Conservation (phyloP, 2,888 invertebrate genomes). For the Ecliptopera silaceata region DNA sequence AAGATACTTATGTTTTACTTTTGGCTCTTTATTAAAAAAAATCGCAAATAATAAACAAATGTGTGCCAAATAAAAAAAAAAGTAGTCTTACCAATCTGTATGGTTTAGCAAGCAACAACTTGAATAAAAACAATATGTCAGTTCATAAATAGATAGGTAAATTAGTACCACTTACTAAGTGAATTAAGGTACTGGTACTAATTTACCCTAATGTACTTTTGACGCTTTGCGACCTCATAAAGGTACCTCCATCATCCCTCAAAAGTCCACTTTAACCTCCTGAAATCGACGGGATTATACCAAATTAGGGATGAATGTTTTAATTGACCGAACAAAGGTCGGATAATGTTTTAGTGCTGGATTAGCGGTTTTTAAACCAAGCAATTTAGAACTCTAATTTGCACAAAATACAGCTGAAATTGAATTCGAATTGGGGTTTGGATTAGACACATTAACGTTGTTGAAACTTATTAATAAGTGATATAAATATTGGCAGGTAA, state of each 20-base stretch:
- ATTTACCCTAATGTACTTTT: not conserved
- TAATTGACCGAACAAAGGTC: constrained; percentile 39
- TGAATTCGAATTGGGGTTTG: not conserved
- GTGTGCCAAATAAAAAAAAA: too few species aligned
- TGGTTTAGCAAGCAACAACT: not conserved
- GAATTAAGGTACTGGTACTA: not conserved
- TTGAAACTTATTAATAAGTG: constrained; percentile 15
- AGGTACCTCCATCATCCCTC: constrained; percentile 35
- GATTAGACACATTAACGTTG: constrained; percentile 12
- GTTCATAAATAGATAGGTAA: not conserved
- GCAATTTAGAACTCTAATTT: constrained; percentile 1
- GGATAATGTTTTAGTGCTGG: constrained; percentile 26
- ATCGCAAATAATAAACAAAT: too few species aligned
- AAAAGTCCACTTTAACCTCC: constrained; percentile 33
- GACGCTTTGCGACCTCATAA: constrained; percentile 29
- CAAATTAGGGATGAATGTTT: constrained; percentile 36
- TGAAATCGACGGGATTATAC: constrained; percentile 40
- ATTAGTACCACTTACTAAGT: too few species aligned
- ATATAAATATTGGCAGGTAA: too few species aligned
- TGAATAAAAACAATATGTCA: too few species aligned
- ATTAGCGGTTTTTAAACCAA: constrained; percentile 16
- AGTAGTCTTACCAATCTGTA: too few species aligned
- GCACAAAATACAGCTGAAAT: too few species aligned
- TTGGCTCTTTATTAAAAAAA: too few species aligned
- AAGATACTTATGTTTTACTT: too few species aligned